Percentiles rank a stretch among this genome's conserved stretches.
Evolutionary conservation across 1,140 invertebrate species (phyloP).

Genomic region (Drosophila arizonae): DNA sequence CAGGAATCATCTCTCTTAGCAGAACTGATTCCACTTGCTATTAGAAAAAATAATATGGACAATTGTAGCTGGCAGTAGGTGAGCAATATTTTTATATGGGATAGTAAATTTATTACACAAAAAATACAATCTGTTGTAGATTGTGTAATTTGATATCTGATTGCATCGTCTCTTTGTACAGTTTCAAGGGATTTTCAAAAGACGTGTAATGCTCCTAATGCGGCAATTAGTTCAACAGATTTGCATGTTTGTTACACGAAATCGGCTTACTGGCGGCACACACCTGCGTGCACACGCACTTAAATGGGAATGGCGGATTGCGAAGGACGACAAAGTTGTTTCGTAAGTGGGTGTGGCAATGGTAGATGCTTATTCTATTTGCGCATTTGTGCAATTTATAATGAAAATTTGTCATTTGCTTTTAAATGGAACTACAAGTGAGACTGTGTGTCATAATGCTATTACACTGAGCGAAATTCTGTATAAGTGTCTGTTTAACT

Average conservation of each 20-base stretch:
- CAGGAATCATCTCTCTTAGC: too few relatives aligned
- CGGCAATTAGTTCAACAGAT: constrained; percentile 35
- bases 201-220: background rate
- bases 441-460: background rate
- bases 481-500: too few relatives aligned
- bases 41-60: too few relatives aligned
- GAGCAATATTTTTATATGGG: too few relatives aligned
- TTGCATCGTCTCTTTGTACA: too few relatives aligned
- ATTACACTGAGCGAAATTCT: constrained; percentile 16
- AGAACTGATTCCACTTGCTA: too few relatives aligned
- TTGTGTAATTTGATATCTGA: too few relatives aligned
- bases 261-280: constrained; percentile 30
- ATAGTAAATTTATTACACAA: background rate
- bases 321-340: constrained; percentile 31
- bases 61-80: too few relatives aligned
- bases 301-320: constrained; percentile 4
- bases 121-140: too few relatives aligned
- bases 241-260: constrained; percentile 14
- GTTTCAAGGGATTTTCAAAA: too few relatives aligned
- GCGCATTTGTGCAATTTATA: constrained; percentile 68
- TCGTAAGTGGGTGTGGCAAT: constrained; percentile 16
- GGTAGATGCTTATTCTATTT: constrained; percentile 63
- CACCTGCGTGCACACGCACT: background rate
- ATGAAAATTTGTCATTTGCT: constrained; percentile 59
- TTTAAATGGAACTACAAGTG: constrained; percentile 13